Percentiles rank a stretch among this genome's conserved stretches.
Conservation (phyloP, 2,113 vertebrate genomes). For the Plecotus auritus region DNA sequence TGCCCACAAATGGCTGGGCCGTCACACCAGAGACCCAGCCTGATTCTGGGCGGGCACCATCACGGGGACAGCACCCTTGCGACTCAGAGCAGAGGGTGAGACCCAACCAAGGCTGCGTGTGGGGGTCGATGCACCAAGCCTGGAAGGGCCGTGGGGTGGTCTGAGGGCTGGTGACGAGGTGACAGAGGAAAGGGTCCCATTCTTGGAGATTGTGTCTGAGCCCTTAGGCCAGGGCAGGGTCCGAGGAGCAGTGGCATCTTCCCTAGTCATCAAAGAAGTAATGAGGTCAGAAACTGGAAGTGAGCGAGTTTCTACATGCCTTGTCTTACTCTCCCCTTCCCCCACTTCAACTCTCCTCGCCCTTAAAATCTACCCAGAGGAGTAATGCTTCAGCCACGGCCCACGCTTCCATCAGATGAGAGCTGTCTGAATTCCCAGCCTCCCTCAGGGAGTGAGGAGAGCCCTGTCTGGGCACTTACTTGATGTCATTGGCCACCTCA, state of each 20-base stretch:
- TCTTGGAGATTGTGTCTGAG: constrained; percentile 90
- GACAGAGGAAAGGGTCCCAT: constrained; percentile 91
- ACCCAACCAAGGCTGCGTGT: constrained; percentile 59
- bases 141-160: constrained; percentile 47
- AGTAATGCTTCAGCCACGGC: background rate
- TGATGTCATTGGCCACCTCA: constrained; percentile 92
- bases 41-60: constrained; percentile 93
- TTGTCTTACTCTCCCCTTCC: no score
- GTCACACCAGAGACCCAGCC: constrained; percentile 90
- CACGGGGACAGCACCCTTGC: constrained; percentile 90
- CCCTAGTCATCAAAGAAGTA: constrained; percentile 77
- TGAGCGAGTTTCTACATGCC: background rate
- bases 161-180: constrained; percentile 80
- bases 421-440: background rate
- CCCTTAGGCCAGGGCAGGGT: constrained; percentile 90
- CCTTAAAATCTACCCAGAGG: background rate
- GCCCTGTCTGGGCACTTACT: constrained; percentile 79
- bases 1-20: background rate
- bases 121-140: constrained; percentile 56
- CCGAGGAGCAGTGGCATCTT: constrained; percentile 90
- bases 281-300: background rate
- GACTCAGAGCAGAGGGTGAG: constrained; percentile 82
- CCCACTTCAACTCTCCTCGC: background rate
- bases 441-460: background rate
- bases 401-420: background rate